Evolutionary conservation across 1,140 invertebrate genomes (phyloP).

Genomic region (Drosophila nasuta): DNA sequence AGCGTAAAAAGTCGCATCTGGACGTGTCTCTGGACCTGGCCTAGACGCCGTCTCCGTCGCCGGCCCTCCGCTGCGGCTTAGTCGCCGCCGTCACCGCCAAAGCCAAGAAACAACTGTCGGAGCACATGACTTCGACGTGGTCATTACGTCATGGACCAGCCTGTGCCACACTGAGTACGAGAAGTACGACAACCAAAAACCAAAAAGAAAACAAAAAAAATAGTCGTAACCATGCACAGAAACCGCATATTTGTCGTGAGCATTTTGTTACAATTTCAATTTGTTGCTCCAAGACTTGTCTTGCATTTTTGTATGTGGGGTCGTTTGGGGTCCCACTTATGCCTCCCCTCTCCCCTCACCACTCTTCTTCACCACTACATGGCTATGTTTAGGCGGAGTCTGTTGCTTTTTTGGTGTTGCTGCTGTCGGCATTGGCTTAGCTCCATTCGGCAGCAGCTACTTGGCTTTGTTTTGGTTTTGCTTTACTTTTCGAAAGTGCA

Average conservation of each 20-base stretch:
- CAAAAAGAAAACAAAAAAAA: background rate
- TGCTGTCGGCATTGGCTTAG: conserved; percentile 35
- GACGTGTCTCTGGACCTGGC: conserved; percentile 37
- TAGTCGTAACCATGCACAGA: conserved; percentile 36
- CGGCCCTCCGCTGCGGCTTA: conserved; percentile 11
- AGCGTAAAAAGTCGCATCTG: conserved; percentile 28
- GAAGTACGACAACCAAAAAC: background rate
- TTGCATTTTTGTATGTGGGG: conserved; percentile 29
- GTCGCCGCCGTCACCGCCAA: conserved; percentile 16
- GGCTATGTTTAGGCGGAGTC: conserved; percentile 27
- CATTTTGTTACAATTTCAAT: conserved; percentile 59
- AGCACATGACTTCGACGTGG: conserved; percentile 42
- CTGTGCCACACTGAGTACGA: background rate
- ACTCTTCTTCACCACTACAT: background rate
- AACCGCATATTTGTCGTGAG: conserved; percentile 56
- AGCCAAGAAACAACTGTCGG: conserved; percentile 38
- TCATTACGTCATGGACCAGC: conserved; percentile 40
- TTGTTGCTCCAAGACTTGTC: conserved; percentile 50
- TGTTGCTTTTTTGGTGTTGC: background rate
- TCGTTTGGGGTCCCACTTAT: conserved; percentile 19
- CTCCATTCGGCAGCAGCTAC: conserved; percentile 3
- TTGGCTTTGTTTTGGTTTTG: conserved; percentile 13
- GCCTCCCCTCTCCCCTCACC: background rate
- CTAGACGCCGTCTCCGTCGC: conserved; percentile 27
- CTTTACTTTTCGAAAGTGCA: conserved; percentile 46